Conservation (phyloP, 2,888 invertebrate species). For the Tenthredo notha region DNA sequence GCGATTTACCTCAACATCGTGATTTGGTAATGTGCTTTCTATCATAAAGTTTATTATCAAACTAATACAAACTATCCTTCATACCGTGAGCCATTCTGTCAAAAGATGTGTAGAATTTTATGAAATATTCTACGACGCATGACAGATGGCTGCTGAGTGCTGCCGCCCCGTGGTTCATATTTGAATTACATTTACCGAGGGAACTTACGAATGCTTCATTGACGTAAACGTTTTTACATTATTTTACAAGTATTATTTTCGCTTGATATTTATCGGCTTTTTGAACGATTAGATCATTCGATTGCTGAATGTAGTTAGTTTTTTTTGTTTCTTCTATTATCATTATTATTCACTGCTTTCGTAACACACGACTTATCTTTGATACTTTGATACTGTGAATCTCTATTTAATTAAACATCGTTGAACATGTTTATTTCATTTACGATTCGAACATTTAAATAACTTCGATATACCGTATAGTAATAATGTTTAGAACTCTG, state of each 20-base stretch:
- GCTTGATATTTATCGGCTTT: neutral
- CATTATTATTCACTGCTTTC: neutral
- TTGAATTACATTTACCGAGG: neutral
- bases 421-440: no score
- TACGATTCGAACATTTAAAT: neutral
- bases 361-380: neutral
- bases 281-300: neutral
- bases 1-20: neutral
- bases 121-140: constrained; percentile 16
- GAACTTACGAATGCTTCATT: neutral
- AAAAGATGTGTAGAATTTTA: neutral
- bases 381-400: neutral
- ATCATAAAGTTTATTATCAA: neutral
- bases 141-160: constrained; percentile 9
- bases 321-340: neutral
- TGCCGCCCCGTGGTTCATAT: neutral
- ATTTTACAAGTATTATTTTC: neutral
- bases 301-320: neutral
- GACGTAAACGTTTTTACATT: neutral
- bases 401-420: neutral
- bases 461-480: neutral
- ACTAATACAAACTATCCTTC: neutral
- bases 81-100: neutral
- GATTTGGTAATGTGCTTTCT: neutral
- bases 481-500: neutral